A percentile compares a stretch with the other conserved stretches of the same genome.
These are phyloP conservation scores for Epizoanthus rinbou DNA, from an alignment of 92 coral and sea anemone species.

Conservation along the genomic window DNA sequence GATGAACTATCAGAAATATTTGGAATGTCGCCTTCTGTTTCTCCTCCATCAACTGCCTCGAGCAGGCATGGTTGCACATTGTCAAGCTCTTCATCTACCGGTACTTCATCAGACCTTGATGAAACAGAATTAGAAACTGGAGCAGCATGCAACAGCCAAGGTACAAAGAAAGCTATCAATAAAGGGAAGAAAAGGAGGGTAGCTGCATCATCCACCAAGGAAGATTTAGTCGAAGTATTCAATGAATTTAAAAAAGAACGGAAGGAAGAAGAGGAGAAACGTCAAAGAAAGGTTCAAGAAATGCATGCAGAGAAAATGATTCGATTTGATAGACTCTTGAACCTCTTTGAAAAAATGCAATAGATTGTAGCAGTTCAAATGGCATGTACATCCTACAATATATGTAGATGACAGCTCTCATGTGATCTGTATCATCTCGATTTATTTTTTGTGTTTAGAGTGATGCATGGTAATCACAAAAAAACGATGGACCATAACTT, in stretches of 20 bases:
- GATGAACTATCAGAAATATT: conserved; percentile 61
- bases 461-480: conserved; percentile 23
- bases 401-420: conserved; percentile 24
- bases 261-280: conserved; percentile 44
- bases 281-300: conserved; percentile 41
- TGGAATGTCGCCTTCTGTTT: conserved; percentile 57
- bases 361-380: conserved; percentile 27
- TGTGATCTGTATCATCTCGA: conserved; percentile 10
- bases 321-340: conserved; percentile 55
- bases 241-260: conserved; percentile 49
- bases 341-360: conserved; percentile 49
- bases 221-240: conserved; percentile 42
- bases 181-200: conserved; percentile 20
- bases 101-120: conserved; percentile 38
- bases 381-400: not conserved
- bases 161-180: conserved; percentile 30
- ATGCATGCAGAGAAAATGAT: conserved; percentile 59
- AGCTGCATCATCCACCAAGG: conserved; percentile 44
- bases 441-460: conserved; percentile 17
- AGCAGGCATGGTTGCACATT: conserved; percentile 46
- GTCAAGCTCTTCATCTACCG: conserved; percentile 27
- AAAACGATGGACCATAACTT: not conserved
- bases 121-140: conserved; percentile 35
- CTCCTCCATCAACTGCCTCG: conserved; percentile 63
- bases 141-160: conserved; percentile 8